phyloP scores from a whole-genome alignment of 2,113 vertebrate species.

The Crotalus viridis region DNA sequence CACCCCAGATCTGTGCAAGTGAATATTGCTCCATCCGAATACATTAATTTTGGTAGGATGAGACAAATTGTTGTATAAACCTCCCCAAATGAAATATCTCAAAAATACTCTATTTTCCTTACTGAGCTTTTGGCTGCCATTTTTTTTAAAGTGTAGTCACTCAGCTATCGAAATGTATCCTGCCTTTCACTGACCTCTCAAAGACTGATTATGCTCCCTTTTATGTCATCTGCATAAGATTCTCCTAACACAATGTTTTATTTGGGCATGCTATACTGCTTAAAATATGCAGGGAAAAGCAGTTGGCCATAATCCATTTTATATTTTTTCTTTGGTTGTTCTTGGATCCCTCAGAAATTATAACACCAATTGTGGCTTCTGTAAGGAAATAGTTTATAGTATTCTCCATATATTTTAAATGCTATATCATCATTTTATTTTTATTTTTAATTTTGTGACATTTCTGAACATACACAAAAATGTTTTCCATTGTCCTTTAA shows the following conservation, averaged over 20 bases:
- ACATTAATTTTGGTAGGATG: neutral
- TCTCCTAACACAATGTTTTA: neutral
- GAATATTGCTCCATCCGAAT: neutral
- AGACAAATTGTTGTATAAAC: neutral
- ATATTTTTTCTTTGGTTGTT: conserved; percentile 10
- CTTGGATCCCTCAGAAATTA: neutral
- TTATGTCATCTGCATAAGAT: neutral
- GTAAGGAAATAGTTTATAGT: rapidly evolving
- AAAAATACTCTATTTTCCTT: neutral
- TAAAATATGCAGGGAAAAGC: neutral
- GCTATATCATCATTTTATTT: neutral
- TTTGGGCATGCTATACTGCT: neutral
- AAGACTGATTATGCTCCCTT: neutral
- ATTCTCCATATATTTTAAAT: neutral
- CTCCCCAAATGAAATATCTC: neutral
- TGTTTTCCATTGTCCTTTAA: neutral
- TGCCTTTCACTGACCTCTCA: neutral
- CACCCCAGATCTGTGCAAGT: neutral
- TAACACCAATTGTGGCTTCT: neutral
- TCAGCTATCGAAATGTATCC: neutral
- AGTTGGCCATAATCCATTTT: neutral
- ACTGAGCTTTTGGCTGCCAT: neutral
- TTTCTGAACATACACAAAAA: neutral
- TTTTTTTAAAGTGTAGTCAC: neutral
- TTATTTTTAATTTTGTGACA: neutral